Conservation (phyloP, 2,888 invertebrate genomes). For the Acleris sparsana region DNA sequence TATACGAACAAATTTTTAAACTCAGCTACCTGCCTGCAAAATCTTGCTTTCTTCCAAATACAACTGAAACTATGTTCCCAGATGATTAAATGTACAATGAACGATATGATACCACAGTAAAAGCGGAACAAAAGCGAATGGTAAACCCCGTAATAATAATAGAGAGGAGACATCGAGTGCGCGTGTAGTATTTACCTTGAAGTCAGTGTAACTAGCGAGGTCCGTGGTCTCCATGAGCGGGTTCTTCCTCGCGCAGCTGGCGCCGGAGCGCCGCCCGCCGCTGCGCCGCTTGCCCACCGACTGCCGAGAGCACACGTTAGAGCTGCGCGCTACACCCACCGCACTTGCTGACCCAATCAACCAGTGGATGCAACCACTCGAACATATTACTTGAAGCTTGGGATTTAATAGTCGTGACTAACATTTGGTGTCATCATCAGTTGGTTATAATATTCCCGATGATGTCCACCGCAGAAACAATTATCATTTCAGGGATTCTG, state of each 20-base stretch:
- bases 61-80: neutral
- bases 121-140: neutral
- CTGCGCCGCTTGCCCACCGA: slow-evolving; percentile 69
- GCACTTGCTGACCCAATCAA: neutral
- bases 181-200: slow-evolving; percentile 57
- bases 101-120: neutral
- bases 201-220: slow-evolving; percentile 73
- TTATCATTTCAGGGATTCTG: too few relatives aligned
- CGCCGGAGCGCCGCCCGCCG: slow-evolving; percentile 53
- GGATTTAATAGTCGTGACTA: too few relatives aligned
- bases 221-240: slow-evolving; percentile 72
- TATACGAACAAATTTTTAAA: neutral
- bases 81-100: neutral
- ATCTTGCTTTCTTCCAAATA: neutral
- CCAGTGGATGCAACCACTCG: neutral
- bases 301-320: slow-evolving; percentile 44
- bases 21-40: slow-evolving; percentile 16
- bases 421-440: too few relatives aligned
- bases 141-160: neutral
- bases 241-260: slow-evolving; percentile 43
- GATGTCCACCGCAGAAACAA: too few relatives aligned
- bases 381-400: too few relatives aligned
- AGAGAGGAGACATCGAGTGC: neutral
- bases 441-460: too few relatives aligned
- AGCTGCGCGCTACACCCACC: neutral